Base-by-base conservation (phyloP, 2,888 invertebrate species). In the Caenorhabditis virilis region DNA sequence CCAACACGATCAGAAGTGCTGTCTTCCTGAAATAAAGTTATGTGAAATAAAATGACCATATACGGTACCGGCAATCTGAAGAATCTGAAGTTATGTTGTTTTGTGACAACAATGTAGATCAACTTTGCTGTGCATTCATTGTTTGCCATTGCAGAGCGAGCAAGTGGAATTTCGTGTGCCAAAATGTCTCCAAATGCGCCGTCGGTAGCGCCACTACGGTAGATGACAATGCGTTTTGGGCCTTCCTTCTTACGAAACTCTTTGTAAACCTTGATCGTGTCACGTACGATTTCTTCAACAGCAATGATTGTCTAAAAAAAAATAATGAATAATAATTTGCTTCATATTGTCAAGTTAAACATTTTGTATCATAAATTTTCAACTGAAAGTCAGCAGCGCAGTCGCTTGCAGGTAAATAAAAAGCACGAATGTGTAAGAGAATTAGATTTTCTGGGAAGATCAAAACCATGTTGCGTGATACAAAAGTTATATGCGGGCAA, bases 61-160 rank as follows among this genome's bases (percentile, higher is more conserved):
- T n/a, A 18, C n/a, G 27, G 13, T n/a, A 25, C 43, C 2, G 15
- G 5, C 15, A n/a, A 50, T 20, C 18, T 49, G 47, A 74, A 62
- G 43, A 74, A 56, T 3, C 80, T 73, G 9, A 72, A 51, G 13
- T 41, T 63, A 36, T 80, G 80, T 7, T 74, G 60, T 54, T 78
- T 78, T 38, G 69, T 71, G 13, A 74, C 72, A 7, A 76, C 66
- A 20, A 80, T 70, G 57, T 71, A 66, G 18, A 67, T 67, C 35
- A 78, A 7, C 36, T 62, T 71, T 15, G 61, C 56, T 9, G 66
- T 49, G 22, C 25, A 26, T 0, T 30, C 48, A 7, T 36, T 30
- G n/a, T 54, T 46, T 9, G 52, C 30, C 33, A 79, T 49, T 25
- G 60, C 48, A 2, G 43, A 57, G 3, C 62, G 62, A 39, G 78